Conservation (phyloP, 2,797 vertebrate species). For the Dryobates pubescens region DNA sequence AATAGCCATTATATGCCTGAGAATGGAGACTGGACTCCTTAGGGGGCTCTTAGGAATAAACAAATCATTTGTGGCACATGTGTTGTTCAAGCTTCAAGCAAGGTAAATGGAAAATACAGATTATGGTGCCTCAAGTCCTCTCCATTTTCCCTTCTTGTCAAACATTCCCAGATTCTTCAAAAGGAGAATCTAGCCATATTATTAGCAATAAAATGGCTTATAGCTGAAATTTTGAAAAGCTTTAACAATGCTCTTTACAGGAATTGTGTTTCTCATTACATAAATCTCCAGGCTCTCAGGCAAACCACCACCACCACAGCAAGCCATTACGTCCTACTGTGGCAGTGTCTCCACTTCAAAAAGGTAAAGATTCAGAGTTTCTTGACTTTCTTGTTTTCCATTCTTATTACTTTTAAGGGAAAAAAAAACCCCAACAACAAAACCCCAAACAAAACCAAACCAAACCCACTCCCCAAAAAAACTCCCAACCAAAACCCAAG, state of each 20-base stretch:
- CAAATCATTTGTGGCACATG: slow-evolving; percentile 62
- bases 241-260: slow-evolving; percentile 46
- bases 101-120: slow-evolving; percentile 62
- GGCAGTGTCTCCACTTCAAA: slow-evolving; percentile 46
- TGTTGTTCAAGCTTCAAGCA: slow-evolving; percentile 47
- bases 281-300: slow-evolving; percentile 68
- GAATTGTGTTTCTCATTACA: slow-evolving; percentile 70
- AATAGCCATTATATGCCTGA: slow-evolving; percentile 43
- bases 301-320: slow-evolving; percentile 28
- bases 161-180: slow-evolving; percentile 64
- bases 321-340: slow-evolving; percentile 66
- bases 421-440: neutral
- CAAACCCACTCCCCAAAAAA: neutral
- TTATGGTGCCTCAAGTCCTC: slow-evolving; percentile 46
- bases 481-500: neutral
- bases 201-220: slow-evolving; percentile 71
- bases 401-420: slow-evolving; percentile 17
- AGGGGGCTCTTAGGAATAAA: slow-evolving; percentile 39
- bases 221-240: slow-evolving; percentile 59
- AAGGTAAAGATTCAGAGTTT: slow-evolving; percentile 55
- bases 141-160: slow-evolving; percentile 54
- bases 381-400: slow-evolving; percentile 27
- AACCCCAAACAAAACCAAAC: too few relatives aligned
- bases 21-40: slow-evolving; percentile 29
- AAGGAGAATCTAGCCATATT: slow-evolving; percentile 67